phyloP scores from a whole-genome alignment of 1,140 invertebrate species.

The Saccostrea cuccullata region DNA sequence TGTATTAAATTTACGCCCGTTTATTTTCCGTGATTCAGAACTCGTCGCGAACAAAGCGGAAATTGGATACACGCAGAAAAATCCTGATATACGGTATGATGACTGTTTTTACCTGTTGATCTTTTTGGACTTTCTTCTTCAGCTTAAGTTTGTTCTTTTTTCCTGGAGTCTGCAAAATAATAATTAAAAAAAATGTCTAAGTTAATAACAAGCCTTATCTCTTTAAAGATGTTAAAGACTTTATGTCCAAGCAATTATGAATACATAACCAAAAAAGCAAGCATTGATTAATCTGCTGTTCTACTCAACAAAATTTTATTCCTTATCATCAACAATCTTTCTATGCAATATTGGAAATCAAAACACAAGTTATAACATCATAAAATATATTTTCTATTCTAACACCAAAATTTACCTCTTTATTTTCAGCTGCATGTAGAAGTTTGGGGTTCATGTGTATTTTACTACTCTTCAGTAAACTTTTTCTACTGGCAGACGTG shows the following conservation, averaged over 20 bases:
- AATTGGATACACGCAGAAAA: too few relatives aligned
- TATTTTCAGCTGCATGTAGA: background rate
- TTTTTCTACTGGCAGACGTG: background rate
- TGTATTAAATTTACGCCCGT: too few relatives aligned
- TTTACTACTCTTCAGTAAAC: slow-evolving; percentile 19
- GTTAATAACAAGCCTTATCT: background rate
- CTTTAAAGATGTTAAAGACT: too few relatives aligned
- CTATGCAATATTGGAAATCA: background rate
- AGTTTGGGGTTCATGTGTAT: background rate
- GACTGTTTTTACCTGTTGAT: background rate
- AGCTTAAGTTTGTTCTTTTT: slow-evolving; percentile 9
- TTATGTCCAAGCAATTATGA: too few relatives aligned
- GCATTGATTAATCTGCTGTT: too few relatives aligned
- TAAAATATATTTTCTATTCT: too few relatives aligned
- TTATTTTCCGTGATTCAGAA: too few relatives aligned
- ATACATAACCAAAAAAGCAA: too few relatives aligned
- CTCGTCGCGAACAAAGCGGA: too few relatives aligned
- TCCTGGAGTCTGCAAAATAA: slow-evolving; percentile 10
- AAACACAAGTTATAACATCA: background rate
- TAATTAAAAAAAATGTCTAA: background rate
- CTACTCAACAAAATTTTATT: too few relatives aligned
- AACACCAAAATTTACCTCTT: background rate
- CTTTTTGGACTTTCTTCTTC: background rate
- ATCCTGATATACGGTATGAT: too few relatives aligned
- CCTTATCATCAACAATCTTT: background rate